Base-by-base conservation (phyloP, 2,113 vertebrate species). In the Rhea pennata region DNA sequence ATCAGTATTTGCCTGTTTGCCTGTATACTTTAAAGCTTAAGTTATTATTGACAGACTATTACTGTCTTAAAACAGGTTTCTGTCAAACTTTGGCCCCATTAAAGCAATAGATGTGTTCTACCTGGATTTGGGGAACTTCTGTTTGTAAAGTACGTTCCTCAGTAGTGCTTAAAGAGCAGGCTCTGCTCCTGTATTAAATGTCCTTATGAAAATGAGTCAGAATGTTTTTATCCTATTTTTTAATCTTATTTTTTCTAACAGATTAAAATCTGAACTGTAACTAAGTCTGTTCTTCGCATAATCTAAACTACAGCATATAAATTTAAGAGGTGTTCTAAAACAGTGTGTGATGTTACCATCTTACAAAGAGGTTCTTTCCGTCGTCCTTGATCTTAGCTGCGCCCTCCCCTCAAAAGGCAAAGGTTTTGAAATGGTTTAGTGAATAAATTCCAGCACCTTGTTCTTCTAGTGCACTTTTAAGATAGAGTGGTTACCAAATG, bases 91-190 rank as follows among this genome's bases (percentile, higher is more conserved):
- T 29, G 83, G 84, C 70, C 67, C 58, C 17, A 6, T 84, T 91
- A 92, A 93, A 92, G 92, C 78, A 48, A 24, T 44, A 85, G 64
- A 46, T 90, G 62, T 92, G 56, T 93, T 92, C 61, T 64, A 76
- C 72, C 36, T 91, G 67, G 64, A 74, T 91, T 95, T 93, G 93
- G 14, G 64, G 66, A 83, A 86, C 9, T 69, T 12, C 0, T 72
- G 89, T 93, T 85, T 31, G 48, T 92, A 74, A 95, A 96, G 82
- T 93, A 93, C 78, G 93, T 96, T 95, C 94, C 94, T 92, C 94
- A 96, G 85, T 94, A 93, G 95, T 96, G 87, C 85, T 88, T 59
- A 66, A 93, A 93, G 86, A 95, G 59, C 86, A 76, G 40, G 46
- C 54, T 92, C 81, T 92, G 82, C 50, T 85, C 31, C 0, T 61